phyloP scores from a whole-genome alignment of 2,797 vertebrate genomes.

The Microctenopoma steveboyesi region DNA sequence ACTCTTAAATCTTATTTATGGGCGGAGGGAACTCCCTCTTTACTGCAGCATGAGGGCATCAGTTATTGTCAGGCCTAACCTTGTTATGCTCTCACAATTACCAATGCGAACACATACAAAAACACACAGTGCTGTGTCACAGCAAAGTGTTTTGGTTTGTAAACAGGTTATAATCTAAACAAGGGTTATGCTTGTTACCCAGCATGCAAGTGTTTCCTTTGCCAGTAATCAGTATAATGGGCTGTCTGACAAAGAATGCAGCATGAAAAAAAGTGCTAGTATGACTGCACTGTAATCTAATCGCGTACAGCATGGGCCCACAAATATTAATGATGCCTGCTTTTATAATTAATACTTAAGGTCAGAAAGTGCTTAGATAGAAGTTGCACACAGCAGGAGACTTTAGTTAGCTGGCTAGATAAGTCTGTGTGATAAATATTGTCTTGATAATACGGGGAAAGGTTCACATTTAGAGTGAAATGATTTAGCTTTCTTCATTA shows the following conservation, averaged over 20 bases:
- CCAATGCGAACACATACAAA: slow-evolving; percentile 31
- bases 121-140: slow-evolving; percentile 29
- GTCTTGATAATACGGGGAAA: neutral
- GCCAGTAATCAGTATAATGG: slow-evolving; percentile 74
- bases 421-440: neutral
- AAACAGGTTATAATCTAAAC: slow-evolving; percentile 67
- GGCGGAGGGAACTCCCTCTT: slow-evolving; percentile 60
- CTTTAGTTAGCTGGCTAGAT: slow-evolving; percentile 1
- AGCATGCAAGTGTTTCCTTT: slow-evolving; percentile 45
- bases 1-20: slow-evolving; percentile 74
- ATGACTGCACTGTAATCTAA: slow-evolving; percentile 32
- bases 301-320: slow-evolving; percentile 27
- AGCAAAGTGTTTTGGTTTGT: slow-evolving; percentile 59
- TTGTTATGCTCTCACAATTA: slow-evolving; percentile 51
- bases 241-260: slow-evolving; percentile 48
- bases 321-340: slow-evolving; percentile 57
- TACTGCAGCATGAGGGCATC: slow-evolving; percentile 54
- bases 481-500: too few species aligned
- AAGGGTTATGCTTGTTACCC: slow-evolving; percentile 62
- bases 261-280: slow-evolving; percentile 20
- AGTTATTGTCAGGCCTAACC: slow-evolving; percentile 64
- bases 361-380: slow-evolving; percentile 46
- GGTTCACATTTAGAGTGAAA: neutral
- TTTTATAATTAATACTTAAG: slow-evolving; percentile 61
- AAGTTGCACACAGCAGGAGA: neutral